phyloP scores from a whole-genome alignment of 2,888 invertebrate species.

The Pherbina coryleti region DNA sequence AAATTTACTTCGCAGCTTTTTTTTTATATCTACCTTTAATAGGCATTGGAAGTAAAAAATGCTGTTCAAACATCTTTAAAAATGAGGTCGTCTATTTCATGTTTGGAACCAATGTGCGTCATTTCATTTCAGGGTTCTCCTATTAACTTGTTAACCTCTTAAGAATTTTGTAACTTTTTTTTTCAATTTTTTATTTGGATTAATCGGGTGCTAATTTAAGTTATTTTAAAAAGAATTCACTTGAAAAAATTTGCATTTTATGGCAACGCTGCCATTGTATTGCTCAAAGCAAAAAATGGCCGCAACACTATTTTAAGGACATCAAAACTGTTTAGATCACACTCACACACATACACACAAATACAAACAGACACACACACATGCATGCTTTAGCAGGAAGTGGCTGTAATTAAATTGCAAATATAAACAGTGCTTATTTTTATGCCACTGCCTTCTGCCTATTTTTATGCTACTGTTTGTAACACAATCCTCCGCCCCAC shows the following conservation, averaged over 20 bases:
- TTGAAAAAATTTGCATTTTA: neutral
- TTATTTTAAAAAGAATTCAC: neutral
- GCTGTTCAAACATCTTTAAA: too few species aligned
- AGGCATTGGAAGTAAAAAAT: too few species aligned
- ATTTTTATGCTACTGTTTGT: neutral
- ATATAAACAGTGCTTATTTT: conserved; percentile 8
- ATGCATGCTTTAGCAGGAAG: neutral
- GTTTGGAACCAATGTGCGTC: too few species aligned
- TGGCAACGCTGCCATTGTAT: neutral
- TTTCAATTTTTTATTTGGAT: too few species aligned
- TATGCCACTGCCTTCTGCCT: neutral
- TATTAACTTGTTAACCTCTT: too few species aligned
- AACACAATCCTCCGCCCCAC: neutral
- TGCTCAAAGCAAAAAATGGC: neutral
- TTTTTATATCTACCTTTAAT: too few species aligned
- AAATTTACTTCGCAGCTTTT: too few species aligned
- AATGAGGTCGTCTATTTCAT: too few species aligned
- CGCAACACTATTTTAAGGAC: neutral
- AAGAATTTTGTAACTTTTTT: too few species aligned
- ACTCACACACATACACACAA: neutral
- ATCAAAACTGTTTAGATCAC: neutral
- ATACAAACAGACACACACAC: neutral
- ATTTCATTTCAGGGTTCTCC: too few species aligned
- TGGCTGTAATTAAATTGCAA: conserved; percentile 15
- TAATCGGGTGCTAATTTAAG: too few species aligned